phyloP scores from a whole-genome alignment of 2,113 vertebrate species.

The Aphelocoma coerulescens region DNA sequence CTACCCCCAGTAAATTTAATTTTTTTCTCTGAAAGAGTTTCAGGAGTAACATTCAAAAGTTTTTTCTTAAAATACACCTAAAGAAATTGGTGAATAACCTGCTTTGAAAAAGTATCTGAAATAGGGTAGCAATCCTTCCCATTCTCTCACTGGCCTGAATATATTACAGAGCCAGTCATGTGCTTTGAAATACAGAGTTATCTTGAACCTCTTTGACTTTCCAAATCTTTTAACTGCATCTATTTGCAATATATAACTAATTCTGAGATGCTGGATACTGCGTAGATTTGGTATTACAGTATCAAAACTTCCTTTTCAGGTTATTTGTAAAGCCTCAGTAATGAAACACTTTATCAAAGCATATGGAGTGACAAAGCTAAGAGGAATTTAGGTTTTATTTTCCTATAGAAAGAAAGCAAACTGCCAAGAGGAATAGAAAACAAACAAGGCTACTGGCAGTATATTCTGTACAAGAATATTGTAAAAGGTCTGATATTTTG shows the following conservation, averaged over 20 bases:
- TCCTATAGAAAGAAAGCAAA: neutral
- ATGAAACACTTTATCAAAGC: slow-evolving; percentile 6
- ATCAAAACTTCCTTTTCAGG: neutral
- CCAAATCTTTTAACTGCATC: neutral
- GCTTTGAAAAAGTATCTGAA: neutral
- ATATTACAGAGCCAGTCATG: neutral
- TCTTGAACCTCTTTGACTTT: neutral
- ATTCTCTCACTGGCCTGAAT: neutral
- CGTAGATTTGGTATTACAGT: neutral
- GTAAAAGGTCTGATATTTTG: slow-evolving; percentile 26
- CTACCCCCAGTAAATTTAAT: fast-evolving
- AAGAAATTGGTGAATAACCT: neutral
- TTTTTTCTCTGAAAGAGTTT: neutral
- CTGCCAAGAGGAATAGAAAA: neutral
- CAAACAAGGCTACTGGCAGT: neutral
- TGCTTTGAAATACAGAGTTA: neutral
- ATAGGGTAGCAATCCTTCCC: neutral
- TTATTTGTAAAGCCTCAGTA: slow-evolving; percentile 13
- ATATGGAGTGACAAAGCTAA: neutral
- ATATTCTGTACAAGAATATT: neutral
- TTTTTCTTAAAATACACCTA: neutral
- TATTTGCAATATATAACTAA: neutral
- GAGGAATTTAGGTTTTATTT: slow-evolving; percentile 2
- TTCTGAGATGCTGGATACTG: neutral
- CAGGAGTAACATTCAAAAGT: neutral